These are phyloP conservation scores for Apostichopus californicus DNA, from an alignment of 35 echinoderm and acorn worm genomes.

Conservation along the genomic window DNA sequence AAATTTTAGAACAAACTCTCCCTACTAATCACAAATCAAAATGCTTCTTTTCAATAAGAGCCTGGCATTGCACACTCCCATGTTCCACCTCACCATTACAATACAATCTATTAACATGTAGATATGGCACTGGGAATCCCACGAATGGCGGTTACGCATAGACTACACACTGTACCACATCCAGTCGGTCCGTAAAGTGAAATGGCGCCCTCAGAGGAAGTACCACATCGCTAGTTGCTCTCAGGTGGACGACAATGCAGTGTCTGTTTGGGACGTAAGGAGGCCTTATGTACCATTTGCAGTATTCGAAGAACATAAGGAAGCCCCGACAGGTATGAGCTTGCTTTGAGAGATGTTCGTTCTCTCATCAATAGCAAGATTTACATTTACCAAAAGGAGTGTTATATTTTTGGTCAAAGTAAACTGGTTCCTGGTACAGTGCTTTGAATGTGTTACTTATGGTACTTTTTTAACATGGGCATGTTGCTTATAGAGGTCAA, in stretches of 20 bases:
- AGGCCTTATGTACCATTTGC: conserved; percentile 97
- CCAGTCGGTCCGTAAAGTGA: conserved; percentile 86
- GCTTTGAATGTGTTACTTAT: no score
- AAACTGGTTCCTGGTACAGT: no score
- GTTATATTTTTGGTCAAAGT: no score
- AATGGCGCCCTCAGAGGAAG: conserved; percentile 94
- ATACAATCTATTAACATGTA: not conserved
- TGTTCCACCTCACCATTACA: no score
- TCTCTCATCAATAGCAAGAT: no score
- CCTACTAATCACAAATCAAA: no score
- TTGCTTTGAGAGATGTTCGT: not conserved
- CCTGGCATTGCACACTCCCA: no score
- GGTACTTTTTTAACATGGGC: no score
- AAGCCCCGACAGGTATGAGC: conserved; percentile 81
- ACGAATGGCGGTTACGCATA: conserved; percentile 33
- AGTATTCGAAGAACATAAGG: conserved; percentile 97
- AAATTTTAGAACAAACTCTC: no score
- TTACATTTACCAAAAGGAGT: no score
- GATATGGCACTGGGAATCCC: conserved; percentile 77
- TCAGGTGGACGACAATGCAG: conserved; percentile 80
- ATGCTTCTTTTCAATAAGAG: no score
- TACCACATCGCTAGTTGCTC: conserved; percentile 96
- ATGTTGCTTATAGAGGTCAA: no score
- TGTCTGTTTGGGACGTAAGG: conserved; percentile 92
- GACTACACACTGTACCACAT: conserved; percentile 88